Percentiles rank a stretch among this genome's conserved stretches.
Evolutionary conservation across 2,113 vertebrate species (phyloP).

Genomic region (Gnathonemus echidnorhynchus): DNA sequence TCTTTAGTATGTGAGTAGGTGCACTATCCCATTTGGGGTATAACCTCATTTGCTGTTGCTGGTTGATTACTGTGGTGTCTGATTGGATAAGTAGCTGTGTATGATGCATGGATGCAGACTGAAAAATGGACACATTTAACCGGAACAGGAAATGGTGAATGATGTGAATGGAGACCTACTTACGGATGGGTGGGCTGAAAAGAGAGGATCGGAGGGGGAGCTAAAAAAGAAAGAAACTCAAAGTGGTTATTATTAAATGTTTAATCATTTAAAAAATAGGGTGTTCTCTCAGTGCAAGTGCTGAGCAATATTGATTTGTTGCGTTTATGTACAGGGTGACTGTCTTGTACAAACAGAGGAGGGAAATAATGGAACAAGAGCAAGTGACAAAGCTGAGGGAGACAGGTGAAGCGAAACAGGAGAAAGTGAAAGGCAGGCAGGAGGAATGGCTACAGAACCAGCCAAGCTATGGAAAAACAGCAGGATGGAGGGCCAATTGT

Average conservation of each 20-base stretch:
- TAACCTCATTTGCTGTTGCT: neutral
- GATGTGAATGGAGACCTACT: neutral
- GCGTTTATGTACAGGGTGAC: conserved; percentile 51
- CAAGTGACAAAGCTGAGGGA: neutral
- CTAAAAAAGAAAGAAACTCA: conserved; percentile 9
- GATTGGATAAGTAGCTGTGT: neutral
- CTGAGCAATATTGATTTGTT: conserved; percentile 44
- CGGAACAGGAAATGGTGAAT: neutral
- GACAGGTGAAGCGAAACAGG: neutral
- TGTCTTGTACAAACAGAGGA: conserved; percentile 28
- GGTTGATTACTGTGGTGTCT: neutral
- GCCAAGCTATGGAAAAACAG: conserved; percentile 15
- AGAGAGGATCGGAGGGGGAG: neutral
- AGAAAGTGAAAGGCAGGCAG: neutral
- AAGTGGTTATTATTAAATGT: conserved; percentile 48
- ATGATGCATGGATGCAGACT: neutral
- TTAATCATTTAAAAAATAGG: conserved; percentile 61
- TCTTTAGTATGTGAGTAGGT: neutral
- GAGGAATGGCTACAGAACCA: neutral
- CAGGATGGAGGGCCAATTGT: conserved; percentile 19
- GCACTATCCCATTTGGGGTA: neutral
- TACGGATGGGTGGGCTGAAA: neutral
- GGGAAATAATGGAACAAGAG: neutral
- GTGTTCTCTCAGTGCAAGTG: conserved; percentile 63
- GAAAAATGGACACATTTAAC: neutral